A percentile compares a stretch with the other conserved stretches of the same genome.
These are phyloP conservation scores for Planococcus citri DNA, from an alignment of 1,140 invertebrate genomes.

Conservation along the genomic window DNA sequence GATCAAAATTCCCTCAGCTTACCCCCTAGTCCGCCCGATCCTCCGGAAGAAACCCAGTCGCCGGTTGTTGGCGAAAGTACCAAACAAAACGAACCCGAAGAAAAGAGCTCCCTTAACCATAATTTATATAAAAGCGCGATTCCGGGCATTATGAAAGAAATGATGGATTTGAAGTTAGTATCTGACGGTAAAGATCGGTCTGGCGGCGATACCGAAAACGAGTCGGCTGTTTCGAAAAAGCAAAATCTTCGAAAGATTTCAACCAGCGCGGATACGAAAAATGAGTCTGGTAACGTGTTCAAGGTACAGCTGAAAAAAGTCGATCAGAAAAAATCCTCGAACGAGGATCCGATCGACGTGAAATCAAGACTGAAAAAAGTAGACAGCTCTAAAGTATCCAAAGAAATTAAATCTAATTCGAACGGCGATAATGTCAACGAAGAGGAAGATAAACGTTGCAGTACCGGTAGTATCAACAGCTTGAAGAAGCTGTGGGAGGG, in stretches of 20 bases:
- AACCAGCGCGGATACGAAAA: constrained; percentile 15
- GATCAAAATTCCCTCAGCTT: constrained; percentile 31
- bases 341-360: constrained; percentile 50
- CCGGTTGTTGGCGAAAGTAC: constrained; percentile 25
- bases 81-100: constrained; percentile 29
- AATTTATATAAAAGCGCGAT: constrained; percentile 34
- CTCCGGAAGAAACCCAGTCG: constrained; percentile 21
- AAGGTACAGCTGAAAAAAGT: constrained; percentile 55
- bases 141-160: constrained; percentile 52
- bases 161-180: constrained; percentile 62
- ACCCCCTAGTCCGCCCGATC: constrained; percentile 28
- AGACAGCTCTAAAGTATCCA: constrained; percentile 41
- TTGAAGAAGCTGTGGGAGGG: constrained; percentile 85
- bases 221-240: constrained; percentile 39
- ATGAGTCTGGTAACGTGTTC: constrained; percentile 33
- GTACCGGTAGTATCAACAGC: constrained; percentile 83
- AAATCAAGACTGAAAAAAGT: constrained; percentile 74
- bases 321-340: constrained; percentile 44
- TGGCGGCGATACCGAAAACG: constrained; percentile 25
- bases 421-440: constrained; percentile 41
- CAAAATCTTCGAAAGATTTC: constrained; percentile 37
- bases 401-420: constrained; percentile 36
- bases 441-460: constrained; percentile 71
- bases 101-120: constrained; percentile 27
- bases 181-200: constrained; percentile 67